Conservation (phyloP, 2,888 invertebrate species). For the Syrphus vitripennis region DNA sequence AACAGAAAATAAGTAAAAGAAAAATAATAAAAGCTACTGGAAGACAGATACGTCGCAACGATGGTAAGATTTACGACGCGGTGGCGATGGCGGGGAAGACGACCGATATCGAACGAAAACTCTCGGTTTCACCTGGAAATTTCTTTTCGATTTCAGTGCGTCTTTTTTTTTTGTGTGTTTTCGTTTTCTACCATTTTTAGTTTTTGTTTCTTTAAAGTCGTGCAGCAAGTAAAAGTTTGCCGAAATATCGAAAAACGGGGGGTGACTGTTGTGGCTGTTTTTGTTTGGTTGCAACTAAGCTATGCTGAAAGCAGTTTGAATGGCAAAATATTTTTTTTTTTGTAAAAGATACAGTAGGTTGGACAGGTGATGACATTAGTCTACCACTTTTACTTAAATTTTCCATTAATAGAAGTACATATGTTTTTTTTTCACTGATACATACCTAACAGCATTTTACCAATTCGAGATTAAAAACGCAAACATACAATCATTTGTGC, state of each 20-base stretch:
- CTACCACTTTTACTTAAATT: too few species aligned
- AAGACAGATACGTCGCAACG: background rate
- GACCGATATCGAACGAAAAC: slow-evolving; percentile 23
- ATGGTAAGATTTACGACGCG: background rate
- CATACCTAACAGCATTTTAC: too few species aligned
- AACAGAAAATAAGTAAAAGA: background rate
- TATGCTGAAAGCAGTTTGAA: background rate
- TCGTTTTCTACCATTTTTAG: slow-evolving; percentile 57
- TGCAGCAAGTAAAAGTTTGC: slow-evolving; percentile 67
- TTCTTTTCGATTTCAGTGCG: slow-evolving; percentile 64
- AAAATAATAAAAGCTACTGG: background rate
- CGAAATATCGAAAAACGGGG: slow-evolving; percentile 37
- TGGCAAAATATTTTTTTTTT: background rate
- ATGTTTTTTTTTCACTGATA: too few species aligned
- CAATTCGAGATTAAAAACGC: too few species aligned
- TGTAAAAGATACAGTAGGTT: background rate
- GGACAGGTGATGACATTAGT: background rate
- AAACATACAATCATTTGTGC: too few species aligned
- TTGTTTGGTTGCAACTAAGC: background rate
- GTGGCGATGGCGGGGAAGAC: background rate
- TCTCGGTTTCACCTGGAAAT: slow-evolving; percentile 71
- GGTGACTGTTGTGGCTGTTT: slow-evolving; percentile 7
- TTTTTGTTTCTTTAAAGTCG: slow-evolving; percentile 41
- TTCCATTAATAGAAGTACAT: too few species aligned
- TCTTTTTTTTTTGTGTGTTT: slow-evolving; percentile 28